Evolutionary conservation across 2,113 vertebrate genomes (phyloP).

Genomic region (Labeo catla): DNA sequence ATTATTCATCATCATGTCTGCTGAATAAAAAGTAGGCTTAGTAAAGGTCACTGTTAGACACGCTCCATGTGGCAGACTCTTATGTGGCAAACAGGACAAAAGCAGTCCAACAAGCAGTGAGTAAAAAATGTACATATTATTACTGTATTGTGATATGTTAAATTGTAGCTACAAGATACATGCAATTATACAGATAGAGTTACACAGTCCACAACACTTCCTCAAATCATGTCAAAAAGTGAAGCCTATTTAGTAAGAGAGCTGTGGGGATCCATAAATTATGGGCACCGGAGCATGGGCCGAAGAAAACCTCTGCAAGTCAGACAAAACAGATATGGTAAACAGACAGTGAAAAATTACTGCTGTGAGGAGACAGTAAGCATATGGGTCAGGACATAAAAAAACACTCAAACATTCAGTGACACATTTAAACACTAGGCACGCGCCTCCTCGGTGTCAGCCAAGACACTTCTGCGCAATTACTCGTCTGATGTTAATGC

Average conservation of each 20-base stretch:
- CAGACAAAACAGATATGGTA: neutral
- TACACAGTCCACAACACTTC: constrained; percentile 14
- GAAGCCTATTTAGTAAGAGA: neutral
- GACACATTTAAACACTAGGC: constrained; percentile 45
- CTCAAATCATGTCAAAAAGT: neutral
- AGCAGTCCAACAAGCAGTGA: neutral
- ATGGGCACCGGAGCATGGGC: neutral
- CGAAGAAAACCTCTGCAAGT: neutral
- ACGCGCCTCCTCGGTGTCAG: constrained; percentile 32
- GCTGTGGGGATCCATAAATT: constrained; percentile 28
- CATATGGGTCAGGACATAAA: constrained; percentile 32
- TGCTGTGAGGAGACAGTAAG: constrained; percentile 8
- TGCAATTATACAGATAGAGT: neutral
- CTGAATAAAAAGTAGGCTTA: constrained; percentile 20
- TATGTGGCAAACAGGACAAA: neutral
- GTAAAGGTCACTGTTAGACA: constrained; percentile 24
- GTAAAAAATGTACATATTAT: neutral
- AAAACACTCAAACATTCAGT: constrained; percentile 44
- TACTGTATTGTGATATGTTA: neutral
- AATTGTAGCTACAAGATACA: constrained; percentile 4
- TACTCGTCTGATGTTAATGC: neutral
- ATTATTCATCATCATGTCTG: constrained; percentile 15
- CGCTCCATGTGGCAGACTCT: neutral
- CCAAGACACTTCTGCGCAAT: neutral
- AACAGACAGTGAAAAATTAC: neutral